Percentiles rank a stretch among this genome's conserved stretches.
phyloP scores from a whole-genome alignment of 2,113 vertebrate genomes.

The Nerophis lumbriciformis region DNA sequence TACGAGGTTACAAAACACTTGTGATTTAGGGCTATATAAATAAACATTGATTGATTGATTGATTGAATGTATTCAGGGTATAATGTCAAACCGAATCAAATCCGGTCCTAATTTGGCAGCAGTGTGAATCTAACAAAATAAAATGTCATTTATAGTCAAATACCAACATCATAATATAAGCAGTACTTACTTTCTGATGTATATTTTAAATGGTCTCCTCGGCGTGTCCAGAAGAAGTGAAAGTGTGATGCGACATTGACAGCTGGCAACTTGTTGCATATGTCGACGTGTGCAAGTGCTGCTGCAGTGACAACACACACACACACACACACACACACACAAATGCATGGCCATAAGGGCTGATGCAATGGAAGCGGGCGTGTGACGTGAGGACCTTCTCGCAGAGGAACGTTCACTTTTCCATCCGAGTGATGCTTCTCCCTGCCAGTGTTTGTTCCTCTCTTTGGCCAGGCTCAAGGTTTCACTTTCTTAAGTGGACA shows the following conservation, averaged over 20 bases:
- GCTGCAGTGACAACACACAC: conserved; percentile 26
- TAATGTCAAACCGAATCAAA: too few species aligned
- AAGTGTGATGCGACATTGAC: background rate
- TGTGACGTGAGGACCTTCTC: conserved; percentile 57
- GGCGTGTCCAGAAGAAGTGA: background rate
- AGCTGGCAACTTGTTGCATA: conserved; percentile 2
- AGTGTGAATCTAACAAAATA: too few species aligned
- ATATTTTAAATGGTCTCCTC: too few species aligned
- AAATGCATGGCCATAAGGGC: conserved; percentile 38
- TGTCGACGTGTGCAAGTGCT: conserved; percentile 13
- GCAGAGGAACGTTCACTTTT: conserved; percentile 56
- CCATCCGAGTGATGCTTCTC: conserved; percentile 44
- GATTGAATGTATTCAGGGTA: too few species aligned
- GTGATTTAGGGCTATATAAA: too few species aligned
- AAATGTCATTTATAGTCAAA: too few species aligned
- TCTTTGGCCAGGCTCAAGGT: conserved; percentile 29
- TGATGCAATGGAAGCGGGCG: conserved; percentile 50
- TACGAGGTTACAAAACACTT: too few species aligned
- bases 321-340: conserved; percentile 20
- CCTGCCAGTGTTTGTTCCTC: conserved; percentile 18
- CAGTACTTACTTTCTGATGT: too few species aligned
- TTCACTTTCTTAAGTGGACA: conserved; percentile 53
- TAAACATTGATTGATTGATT: too few species aligned
- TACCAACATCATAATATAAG: too few species aligned
- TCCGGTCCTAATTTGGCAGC: too few species aligned